Conservation (phyloP, 64 coral and sea anemone genomes). For the Montipora capricornis region DNA sequence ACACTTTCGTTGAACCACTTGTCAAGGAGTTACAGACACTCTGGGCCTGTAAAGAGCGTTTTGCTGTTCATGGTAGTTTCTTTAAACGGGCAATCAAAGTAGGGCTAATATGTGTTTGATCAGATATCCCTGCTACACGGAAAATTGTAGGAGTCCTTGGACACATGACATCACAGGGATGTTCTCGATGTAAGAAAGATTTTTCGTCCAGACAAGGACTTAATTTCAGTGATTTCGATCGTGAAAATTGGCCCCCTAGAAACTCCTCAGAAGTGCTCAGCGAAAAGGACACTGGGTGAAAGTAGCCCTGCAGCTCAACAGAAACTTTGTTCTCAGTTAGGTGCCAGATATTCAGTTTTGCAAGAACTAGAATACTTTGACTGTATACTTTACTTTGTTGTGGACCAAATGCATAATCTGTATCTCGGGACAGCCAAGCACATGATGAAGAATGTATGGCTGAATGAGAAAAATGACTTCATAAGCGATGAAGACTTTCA, state of each 20-base stretch:
- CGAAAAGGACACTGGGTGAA: constrained; percentile 38
- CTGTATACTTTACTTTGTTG: constrained; percentile 64
- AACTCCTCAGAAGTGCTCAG: constrained; percentile 37
- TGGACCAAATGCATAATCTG: constrained; percentile 83
- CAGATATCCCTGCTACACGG: constrained; percentile 52
- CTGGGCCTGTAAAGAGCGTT: constrained; percentile 49
- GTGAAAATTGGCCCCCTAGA: constrained; percentile 57
- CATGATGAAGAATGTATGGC: constrained; percentile 36
- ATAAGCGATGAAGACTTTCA: constrained; percentile 23
- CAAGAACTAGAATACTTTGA: constrained; percentile 79
- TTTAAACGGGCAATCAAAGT: constrained; percentile 54
- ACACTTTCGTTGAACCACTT: constrained; percentile 62
- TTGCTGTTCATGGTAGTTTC: constrained; percentile 6
- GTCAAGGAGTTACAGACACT: constrained; percentile 52
- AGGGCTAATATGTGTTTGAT: constrained; percentile 50
- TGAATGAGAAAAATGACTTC: neutral
- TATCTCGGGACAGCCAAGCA: constrained; percentile 77
- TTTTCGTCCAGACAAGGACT: constrained; percentile 11
- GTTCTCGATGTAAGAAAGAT: constrained; percentile 49
- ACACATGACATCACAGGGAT: constrained; percentile 58
- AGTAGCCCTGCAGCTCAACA: constrained; percentile 59
- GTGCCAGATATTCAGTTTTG: constrained; percentile 82
- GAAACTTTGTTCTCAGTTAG: constrained; percentile 52
- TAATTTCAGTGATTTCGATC: constrained; percentile 69
- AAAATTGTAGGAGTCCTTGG: constrained; percentile 43